phyloP scores from a whole-genome alignment of 2,113 vertebrate species.

The Seriola quinqueradiata region DNA sequence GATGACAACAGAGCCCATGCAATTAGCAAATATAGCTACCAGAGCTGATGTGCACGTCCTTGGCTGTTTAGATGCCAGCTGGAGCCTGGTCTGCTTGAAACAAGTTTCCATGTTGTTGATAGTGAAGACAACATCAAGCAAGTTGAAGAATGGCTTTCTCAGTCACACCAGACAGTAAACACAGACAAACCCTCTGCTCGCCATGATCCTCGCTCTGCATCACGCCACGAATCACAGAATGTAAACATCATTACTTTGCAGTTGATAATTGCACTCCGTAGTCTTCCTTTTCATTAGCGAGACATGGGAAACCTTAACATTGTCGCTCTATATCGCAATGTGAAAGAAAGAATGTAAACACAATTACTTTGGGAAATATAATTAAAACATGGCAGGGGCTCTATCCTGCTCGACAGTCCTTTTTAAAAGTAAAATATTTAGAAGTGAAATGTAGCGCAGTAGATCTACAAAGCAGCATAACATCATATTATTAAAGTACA shows the following conservation, averaged over 20 bases:
- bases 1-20: too few relatives aligned
- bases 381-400: neutral
- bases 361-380: neutral
- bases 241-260: constrained; percentile 31
- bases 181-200: neutral
- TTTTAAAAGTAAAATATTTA: neutral
- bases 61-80: neutral
- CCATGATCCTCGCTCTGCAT: neutral
- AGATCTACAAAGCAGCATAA: neutral
- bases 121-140: too few relatives aligned
- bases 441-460: neutral
- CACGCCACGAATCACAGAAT: neutral
- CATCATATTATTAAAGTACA: neutral
- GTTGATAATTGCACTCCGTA: neutral
- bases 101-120: neutral
- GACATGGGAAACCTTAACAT: neutral
- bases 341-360: constrained; percentile 16
- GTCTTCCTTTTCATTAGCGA: neutral
- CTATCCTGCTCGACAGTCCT: neutral
- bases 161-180: neutral
- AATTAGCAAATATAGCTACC: too few relatives aligned
- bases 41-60: too few relatives aligned
- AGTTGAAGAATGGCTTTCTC: neutral
- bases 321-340: neutral
- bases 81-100: neutral